Conservation (phyloP, 2,888 invertebrate species). For the Rutpela maculata region DNA sequence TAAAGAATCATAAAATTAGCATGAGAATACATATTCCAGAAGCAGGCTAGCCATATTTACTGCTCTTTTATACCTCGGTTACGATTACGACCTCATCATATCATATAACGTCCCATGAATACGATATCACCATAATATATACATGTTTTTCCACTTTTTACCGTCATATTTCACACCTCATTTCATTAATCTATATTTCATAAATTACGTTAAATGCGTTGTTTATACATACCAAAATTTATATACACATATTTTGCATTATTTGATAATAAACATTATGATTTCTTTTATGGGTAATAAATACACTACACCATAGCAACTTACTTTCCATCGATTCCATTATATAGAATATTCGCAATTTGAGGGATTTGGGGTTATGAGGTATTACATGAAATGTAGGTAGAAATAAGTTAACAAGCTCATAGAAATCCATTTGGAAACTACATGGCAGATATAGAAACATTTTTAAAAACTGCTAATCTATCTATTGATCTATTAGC, state of each 20-base stretch:
- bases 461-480: too few relatives aligned
- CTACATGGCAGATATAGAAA: too few relatives aligned
- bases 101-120: constrained; percentile 71
- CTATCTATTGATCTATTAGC: too few relatives aligned
- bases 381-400: too few relatives aligned
- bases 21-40: constrained; percentile 69
- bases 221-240: constrained; percentile 15
- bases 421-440: too few relatives aligned
- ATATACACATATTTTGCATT: not conserved
- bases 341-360: not conserved
- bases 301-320: not conserved
- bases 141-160: constrained; percentile 71
- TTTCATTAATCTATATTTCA: constrained; percentile 54
- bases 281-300: not conserved
- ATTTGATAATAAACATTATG: not conserved
- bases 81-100: constrained; percentile 69
- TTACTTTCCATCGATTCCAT: not conserved
- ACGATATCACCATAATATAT: constrained; percentile 65
- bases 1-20: constrained; percentile 66
- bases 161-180: constrained; percentile 60
- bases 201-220: constrained; percentile 49
- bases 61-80: constrained; percentile 70
- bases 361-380: too few relatives aligned
- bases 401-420: too few relatives aligned
- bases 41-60: constrained; percentile 68